Evolutionary conservation across 2,797 vertebrate genomes (phyloP).

Genomic region (Sebastes umbrosus): DNA sequence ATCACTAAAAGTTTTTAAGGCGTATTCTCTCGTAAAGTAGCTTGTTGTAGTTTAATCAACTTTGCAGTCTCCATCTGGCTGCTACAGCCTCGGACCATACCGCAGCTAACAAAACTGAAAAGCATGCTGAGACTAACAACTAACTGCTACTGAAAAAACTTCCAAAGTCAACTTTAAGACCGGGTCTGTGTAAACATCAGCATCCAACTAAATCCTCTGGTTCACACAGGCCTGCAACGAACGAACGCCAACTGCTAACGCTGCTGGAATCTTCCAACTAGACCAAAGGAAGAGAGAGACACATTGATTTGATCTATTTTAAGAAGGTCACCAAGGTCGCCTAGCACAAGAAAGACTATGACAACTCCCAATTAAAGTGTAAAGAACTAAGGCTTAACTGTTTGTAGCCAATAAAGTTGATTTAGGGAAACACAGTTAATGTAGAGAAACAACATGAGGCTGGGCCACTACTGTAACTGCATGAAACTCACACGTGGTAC

Average conservation of each 20-base stretch:
- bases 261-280: neutral
- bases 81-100: constrained; percentile 26
- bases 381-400: neutral
- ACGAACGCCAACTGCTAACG: neutral
- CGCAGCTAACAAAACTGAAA: constrained; percentile 11
- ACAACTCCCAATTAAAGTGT: neutral
- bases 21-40: constrained; percentile 46
- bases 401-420: neutral
- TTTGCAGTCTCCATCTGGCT: constrained; percentile 35
- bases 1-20: constrained; percentile 67
- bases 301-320: neutral
- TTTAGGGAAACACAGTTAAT: neutral
- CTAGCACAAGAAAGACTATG: neutral
- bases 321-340: neutral
- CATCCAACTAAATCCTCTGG: constrained; percentile 8
- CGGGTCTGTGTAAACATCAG: neutral
- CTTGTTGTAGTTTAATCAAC: constrained; percentile 50
- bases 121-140: constrained; percentile 22
- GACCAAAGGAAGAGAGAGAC: neutral
- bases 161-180: constrained; percentile 3
- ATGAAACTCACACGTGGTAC: neutral
- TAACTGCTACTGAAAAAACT: constrained; percentile 27
- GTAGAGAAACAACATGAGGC: neutral
- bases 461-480: neutral
- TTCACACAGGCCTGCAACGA: neutral